phyloP scores from a whole-genome alignment of 2,113 vertebrate species.

The Notiomystis cincta region DNA sequence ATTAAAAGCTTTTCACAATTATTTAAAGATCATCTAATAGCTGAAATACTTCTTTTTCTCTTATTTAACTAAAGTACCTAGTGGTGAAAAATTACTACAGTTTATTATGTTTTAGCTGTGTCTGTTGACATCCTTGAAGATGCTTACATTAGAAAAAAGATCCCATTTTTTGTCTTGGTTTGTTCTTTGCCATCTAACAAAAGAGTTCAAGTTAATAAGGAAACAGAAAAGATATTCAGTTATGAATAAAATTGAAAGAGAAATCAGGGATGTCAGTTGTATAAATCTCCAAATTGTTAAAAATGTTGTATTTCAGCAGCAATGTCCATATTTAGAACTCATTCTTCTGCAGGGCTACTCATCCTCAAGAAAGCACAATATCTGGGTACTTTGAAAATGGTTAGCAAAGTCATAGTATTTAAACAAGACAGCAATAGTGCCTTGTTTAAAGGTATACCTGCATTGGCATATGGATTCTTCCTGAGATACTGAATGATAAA shows the following conservation, averaged over 20 bases:
- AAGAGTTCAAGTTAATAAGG: background rate
- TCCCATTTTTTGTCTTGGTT: accelerated
- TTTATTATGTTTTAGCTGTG: background rate
- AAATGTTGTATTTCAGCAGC: background rate
- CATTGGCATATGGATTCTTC: background rate
- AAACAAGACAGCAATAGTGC: background rate
- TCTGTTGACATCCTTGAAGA: background rate
- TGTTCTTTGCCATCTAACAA: background rate
- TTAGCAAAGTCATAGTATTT: background rate
- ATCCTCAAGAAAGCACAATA: background rate
- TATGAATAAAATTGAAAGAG: background rate
- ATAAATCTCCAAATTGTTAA: background rate
- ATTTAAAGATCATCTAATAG: background rate
- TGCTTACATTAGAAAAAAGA: background rate
- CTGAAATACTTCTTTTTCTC: background rate
- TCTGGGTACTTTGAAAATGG: background rate
- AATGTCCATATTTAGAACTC: background rate
- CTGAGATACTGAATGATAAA: constrained; percentile 26
- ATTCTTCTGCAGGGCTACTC: background rate
- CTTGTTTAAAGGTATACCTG: constrained; percentile 31
- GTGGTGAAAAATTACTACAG: background rate
- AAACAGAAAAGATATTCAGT: background rate
- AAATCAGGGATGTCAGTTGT: background rate
- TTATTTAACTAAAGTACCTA: background rate
- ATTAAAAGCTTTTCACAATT: background rate